Conservation (phyloP, 2,888 invertebrate genomes). For the Campopleginae sp. region DNA sequence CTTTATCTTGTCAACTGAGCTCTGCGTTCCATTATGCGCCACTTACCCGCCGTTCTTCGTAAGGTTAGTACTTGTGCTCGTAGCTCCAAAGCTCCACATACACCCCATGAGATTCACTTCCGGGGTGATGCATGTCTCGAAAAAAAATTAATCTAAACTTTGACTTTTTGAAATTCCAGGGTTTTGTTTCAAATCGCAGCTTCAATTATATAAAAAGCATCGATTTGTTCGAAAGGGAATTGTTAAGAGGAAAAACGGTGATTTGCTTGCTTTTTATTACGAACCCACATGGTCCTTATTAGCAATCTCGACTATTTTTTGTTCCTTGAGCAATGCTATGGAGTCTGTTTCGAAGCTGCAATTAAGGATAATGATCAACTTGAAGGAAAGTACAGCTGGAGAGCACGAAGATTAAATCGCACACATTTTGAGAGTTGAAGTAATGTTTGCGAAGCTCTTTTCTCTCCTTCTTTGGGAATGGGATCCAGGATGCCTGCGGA, state of each 20-base stretch:
- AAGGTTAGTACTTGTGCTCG: conserved; percentile 45
- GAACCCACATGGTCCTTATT: neutral
- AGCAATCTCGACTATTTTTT: neutral
- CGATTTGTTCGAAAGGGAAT: neutral
- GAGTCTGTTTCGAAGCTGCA: neutral
- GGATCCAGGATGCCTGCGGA: conserved; percentile 32
- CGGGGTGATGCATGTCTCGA: neutral
- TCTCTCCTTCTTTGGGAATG: neutral
- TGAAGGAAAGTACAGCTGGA: neutral
- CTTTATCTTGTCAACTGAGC: conserved; percentile 82
- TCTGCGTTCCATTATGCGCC: conserved; percentile 77
- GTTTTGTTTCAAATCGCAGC: neutral
- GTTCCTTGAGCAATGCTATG: neutral
- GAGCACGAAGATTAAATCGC: conserved; percentile 7
- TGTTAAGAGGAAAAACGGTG: neutral
- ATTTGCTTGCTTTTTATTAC: neutral
- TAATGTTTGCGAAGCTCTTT: neutral
- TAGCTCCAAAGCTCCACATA: conserved; percentile 27
- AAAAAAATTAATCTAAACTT: neutral
- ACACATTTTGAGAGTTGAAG: conserved; percentile 1
- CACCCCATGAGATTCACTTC: conserved; percentile 11
- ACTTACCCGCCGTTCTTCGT: conserved; percentile 56
- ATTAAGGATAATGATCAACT: neutral
- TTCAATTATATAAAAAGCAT: neutral
- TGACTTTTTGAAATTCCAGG: neutral